A percentile compares a stretch with the other conserved stretches of the same genome.
Evolutionary conservation across 2,797 vertebrate species (phyloP).

Genomic region (Enteromius paludinosus): DNA sequence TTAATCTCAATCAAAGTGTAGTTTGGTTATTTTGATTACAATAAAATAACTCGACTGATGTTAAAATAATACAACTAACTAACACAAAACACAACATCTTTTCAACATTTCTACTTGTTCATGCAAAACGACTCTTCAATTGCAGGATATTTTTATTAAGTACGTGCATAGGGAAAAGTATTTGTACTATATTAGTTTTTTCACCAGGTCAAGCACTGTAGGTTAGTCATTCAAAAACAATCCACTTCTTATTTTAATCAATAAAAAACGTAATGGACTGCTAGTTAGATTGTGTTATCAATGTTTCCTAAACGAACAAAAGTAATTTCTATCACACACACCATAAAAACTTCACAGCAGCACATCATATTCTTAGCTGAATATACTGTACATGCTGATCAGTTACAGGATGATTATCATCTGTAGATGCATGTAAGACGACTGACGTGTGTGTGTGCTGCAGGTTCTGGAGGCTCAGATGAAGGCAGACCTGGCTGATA

Average conservation of each 20-base stretch:
- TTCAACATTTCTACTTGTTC: too few species aligned
- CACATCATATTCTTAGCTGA: not conserved
- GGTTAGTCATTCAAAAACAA: not conserved
- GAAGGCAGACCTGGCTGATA: conserved; percentile 93
- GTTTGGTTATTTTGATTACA: too few species aligned
- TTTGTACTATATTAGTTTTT: too few species aligned
- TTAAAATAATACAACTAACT: too few species aligned
- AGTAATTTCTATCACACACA: not conserved
- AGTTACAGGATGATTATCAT: not conserved
- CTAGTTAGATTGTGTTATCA: not conserved
- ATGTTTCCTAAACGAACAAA: not conserved
- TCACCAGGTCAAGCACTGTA: not conserved
- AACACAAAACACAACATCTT: too few species aligned
- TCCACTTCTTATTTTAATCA: not conserved
- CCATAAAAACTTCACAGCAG: not conserved
- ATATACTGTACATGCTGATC: not conserved
- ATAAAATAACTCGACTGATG: too few species aligned
- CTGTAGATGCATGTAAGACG: not conserved
- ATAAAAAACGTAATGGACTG: not conserved
- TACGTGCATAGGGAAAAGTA: too few species aligned
- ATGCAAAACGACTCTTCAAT: too few species aligned
- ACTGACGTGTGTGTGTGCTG: not conserved
- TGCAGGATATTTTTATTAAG: too few species aligned
- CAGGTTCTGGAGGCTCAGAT: conserved; percentile 96
- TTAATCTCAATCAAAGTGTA: too few species aligned